Percentiles rank a stretch among this genome's conserved stretches.
Evolutionary conservation across 2,113 vertebrate species (phyloP).

Genomic region (Datnioides undecimradiatus): DNA sequence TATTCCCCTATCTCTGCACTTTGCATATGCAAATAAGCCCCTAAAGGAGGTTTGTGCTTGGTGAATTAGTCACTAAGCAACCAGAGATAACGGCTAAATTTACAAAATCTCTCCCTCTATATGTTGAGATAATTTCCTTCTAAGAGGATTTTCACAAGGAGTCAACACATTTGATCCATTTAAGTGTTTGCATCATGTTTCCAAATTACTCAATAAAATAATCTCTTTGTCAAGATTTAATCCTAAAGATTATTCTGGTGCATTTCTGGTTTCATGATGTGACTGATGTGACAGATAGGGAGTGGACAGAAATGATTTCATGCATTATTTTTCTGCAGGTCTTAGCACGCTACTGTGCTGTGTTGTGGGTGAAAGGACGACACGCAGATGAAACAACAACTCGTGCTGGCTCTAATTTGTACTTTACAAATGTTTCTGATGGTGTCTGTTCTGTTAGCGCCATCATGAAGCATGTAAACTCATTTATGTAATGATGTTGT

Average conservation of each 20-base stretch:
- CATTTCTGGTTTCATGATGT: not conserved
- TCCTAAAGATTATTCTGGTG: not conserved
- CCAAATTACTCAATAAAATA: not conserved
- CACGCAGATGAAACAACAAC: not conserved
- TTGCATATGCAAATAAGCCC: slow-evolving; percentile 69
- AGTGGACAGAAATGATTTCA: not conserved
- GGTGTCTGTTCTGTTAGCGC: not conserved
- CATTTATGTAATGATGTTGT: not conserved
- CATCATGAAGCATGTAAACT: not conserved
- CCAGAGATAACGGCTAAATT: slow-evolving; percentile 51
- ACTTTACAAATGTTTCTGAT: not conserved
- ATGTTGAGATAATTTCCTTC: slow-evolving; percentile 21
- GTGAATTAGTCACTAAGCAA: slow-evolving; percentile 67
- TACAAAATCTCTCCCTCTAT: slow-evolving; percentile 28
- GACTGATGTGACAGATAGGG: not conserved
- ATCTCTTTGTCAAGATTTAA: slow-evolving; percentile 9
- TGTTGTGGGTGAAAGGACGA: not conserved
- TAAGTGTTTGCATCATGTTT: slow-evolving; percentile 9
- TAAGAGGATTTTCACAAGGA: slow-evolving; percentile 46
- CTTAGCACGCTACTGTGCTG: too few species aligned
- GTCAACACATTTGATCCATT: slow-evolving; percentile 21
- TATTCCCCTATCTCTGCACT: slow-evolving; percentile 51
- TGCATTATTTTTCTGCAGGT: not conserved
- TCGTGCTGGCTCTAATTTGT: not conserved
- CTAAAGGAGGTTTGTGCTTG: slow-evolving; percentile 40